Conservation (phyloP, 2,113 vertebrate genomes). For the Centropristis striata region DNA sequence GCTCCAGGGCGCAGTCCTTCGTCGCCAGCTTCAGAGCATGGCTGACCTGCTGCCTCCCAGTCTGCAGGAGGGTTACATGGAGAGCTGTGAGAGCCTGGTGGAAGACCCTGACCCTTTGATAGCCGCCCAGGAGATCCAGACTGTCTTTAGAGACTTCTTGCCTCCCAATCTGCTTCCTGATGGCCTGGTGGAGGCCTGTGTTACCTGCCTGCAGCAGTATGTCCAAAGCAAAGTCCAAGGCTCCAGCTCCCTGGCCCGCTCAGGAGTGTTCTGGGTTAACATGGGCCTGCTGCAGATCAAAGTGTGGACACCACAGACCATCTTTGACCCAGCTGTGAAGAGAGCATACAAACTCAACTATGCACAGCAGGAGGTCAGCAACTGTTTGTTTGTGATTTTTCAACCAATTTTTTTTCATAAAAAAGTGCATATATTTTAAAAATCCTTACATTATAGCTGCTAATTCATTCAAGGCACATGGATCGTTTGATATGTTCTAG, state of each 20-base stretch:
- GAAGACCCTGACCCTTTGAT: conserved; percentile 79
- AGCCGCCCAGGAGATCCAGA: conserved; percentile 88
- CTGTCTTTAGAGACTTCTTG: conserved; percentile 85
- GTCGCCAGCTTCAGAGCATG: conserved; percentile 88
- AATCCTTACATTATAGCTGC: neutral
- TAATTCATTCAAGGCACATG: neutral
- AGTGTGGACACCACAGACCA: conserved; percentile 93
- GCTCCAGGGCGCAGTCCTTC: conserved; percentile 90
- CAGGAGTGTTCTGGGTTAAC: conserved; percentile 94
- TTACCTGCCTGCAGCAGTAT: conserved; percentile 90
- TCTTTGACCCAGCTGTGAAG: conserved; percentile 96
- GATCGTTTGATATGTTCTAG: neutral
- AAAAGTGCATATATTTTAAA: neutral
- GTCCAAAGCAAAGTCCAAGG: conserved; percentile 84
- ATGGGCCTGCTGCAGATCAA: conserved; percentile 95
- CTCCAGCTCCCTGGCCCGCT: conserved; percentile 80
- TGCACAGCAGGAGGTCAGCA: conserved; percentile 91
- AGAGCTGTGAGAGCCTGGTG: conserved; percentile 88
- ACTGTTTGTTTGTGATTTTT: neutral
- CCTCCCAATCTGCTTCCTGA: conserved; percentile 87
- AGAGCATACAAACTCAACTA: conserved; percentile 94
- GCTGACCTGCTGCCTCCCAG: conserved; percentile 88
- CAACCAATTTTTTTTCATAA: neutral
- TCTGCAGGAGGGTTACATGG: conserved; percentile 87
- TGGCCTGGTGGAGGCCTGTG: conserved; percentile 87